Percentiles rank a stretch among this genome's conserved stretches.
Evolutionary conservation across 2,888 invertebrate species (phyloP).

Genomic region (Gymnoscelis rufifasciata): DNA sequence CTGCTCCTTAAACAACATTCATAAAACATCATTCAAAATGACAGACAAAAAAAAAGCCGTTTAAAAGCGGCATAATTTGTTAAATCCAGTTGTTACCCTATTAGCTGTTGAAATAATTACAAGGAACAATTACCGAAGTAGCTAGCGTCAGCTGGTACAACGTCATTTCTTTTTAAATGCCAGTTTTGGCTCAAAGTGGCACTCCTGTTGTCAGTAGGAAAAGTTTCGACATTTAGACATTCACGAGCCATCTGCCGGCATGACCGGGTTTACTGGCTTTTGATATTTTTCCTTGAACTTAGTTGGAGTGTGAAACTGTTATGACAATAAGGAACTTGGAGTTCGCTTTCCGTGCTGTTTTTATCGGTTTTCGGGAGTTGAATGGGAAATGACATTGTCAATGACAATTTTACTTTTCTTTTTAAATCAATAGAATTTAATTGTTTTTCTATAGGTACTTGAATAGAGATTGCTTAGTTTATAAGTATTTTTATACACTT

Average conservation of each 20-base stretch:
- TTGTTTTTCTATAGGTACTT: too few relatives aligned
- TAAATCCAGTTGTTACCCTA: conserved; percentile 46
- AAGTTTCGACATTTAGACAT: conserved; percentile 60
- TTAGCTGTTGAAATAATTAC: conserved; percentile 54
- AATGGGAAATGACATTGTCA: too few relatives aligned
- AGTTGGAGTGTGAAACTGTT: conserved; percentile 7
- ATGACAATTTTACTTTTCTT: too few relatives aligned
- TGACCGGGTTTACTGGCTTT: conserved; percentile 38
- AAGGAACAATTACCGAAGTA: conserved; percentile 53
- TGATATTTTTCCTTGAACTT: conserved; percentile 24
- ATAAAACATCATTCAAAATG: too few relatives aligned
- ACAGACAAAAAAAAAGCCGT: conserved; percentile 22
- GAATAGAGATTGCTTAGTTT: too few relatives aligned
- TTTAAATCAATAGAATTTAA: too few relatives aligned
- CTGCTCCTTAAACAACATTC: too few relatives aligned
- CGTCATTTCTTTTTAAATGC: conserved; percentile 50
- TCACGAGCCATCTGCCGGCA: conserved; percentile 58
- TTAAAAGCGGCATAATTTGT: conserved; percentile 43
- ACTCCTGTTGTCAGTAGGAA: conserved; percentile 47
- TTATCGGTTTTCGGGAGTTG: too few relatives aligned
- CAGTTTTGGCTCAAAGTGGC: conserved; percentile 29
- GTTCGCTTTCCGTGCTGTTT: too few relatives aligned
- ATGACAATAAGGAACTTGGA: conserved; percentile 2
- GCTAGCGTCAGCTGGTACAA: conserved; percentile 48
- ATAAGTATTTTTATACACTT: too few relatives aligned